Base-by-base conservation (phyloP, 2,113 vertebrate genomes). In the Chaetodon auriga region DNA sequence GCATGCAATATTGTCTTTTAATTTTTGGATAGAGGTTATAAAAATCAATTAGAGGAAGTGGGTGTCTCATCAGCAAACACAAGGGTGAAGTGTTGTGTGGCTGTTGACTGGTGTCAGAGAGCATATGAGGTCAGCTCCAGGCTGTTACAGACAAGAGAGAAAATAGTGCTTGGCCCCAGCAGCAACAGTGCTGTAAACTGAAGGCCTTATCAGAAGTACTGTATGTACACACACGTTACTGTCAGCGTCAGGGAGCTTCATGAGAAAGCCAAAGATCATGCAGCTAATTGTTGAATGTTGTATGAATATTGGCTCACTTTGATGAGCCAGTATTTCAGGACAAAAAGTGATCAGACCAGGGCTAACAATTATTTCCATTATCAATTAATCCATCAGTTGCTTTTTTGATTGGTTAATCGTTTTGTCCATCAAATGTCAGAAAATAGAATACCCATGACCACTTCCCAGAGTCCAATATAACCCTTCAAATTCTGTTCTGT, bases 51-150 rank as follows among this genome's bases (percentile, higher is more conserved):
- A 30, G 30, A 30, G 30, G 30, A 30, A 3, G 30, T 30, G 30
- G 30, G 30, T 30, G 30, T 30, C 30, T 2, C 30, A 30, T 30
- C 3, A 54, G 43, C 62, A 54, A n/a, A 82, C 16, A 13, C 14
- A 16, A n/a, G 46, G 38, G 36, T 62, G 68, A 54, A 48, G 57
- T 7, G 12, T 48, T 48, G 63, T 72, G 61, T 74, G 35, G n/a
- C 58, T 70, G 81, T 66, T 65, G 46, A 76, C 51, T 66, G 64
- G 10, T 78, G 61, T 68, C 55, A 15, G 13, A 75, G 78, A 80
- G 73, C 70, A 78, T 63, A 4, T 71, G 48, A 91, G 86, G 84
- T 87, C 86, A 92, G 58, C 19, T 57, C 57, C 25, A 41, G 64
- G 61, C 74, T 63, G 68, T 82, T n/a, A 55, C 38, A 68, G 9